phyloP scores from a whole-genome alignment of 2,888 invertebrate species.

The Agonopterix arenella region DNA sequence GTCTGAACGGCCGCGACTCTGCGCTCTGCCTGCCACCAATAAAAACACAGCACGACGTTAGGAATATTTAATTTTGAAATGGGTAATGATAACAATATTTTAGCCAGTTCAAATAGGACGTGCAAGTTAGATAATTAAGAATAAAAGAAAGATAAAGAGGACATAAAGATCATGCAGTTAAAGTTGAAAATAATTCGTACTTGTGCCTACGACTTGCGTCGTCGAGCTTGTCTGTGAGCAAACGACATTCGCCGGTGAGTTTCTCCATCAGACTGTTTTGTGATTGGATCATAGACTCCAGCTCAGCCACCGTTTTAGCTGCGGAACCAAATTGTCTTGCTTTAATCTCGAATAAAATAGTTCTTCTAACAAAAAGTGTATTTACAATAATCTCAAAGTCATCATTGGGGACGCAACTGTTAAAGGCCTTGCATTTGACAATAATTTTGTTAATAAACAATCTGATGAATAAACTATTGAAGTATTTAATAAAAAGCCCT shows the following conservation, averaged over 20 bases:
- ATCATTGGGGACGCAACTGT: not conserved
- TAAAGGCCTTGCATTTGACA: not conserved
- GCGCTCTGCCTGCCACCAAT: conserved; percentile 77
- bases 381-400: not conserved
- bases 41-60: conserved; percentile 77
- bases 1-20: conserved; percentile 73
- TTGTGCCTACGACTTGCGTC: conserved; percentile 92
- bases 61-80: conserved; percentile 38
- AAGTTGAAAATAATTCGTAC: conserved; percentile 78
- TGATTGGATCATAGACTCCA: conserved; percentile 92
- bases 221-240: conserved; percentile 92
- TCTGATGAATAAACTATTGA: conserved; percentile 85
- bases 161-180: conserved; percentile 47
- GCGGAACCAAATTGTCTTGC: conserved; percentile 72
- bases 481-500: conserved; percentile 60
- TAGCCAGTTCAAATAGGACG: conserved; percentile 5
- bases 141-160: conserved; percentile 9
- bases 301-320: conserved; percentile 93
- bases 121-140: conserved; percentile 2
- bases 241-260: conserved; percentile 92
- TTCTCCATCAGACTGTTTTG: conserved; percentile 96
- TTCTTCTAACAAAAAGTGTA: not conserved
- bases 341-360: conserved; percentile 43
- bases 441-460: conserved; percentile 38
- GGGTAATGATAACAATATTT: conserved; percentile 58